Evolutionary conservation across 2,797 vertebrate genomes (phyloP).

Genomic region (Mormyrus proboscirostris): DNA sequence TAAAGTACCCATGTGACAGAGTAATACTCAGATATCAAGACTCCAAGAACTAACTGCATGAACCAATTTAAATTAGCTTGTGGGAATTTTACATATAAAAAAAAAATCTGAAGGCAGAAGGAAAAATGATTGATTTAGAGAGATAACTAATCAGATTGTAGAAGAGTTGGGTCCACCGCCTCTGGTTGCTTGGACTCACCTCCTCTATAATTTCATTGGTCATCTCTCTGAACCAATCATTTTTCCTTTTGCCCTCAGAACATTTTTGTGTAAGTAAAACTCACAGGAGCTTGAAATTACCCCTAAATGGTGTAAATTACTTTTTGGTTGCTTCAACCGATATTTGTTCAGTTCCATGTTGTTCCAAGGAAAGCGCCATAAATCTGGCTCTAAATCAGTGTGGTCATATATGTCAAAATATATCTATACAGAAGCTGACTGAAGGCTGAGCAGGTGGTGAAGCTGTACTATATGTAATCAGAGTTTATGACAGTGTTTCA

Average conservation of each 20-base stretch:
- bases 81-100: no score
- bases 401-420: not conserved
- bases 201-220: not conserved
- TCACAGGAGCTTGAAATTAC: not conserved
- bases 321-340: not conserved
- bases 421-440: not conserved
- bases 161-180: no score
- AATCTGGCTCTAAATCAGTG: not conserved
- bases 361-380: not conserved
- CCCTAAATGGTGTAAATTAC: not conserved
- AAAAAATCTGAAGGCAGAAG: not conserved
- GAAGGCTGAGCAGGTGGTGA: not conserved
- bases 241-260: not conserved
- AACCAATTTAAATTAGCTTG: not conserved
- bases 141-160: not conserved
- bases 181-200: no score
- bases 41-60: not conserved
- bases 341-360: not conserved
- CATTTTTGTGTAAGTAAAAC: not conserved
- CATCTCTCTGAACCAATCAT: not conserved
- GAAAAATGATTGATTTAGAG: not conserved
- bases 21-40: not conserved
- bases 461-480: not conserved
- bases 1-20: not conserved
- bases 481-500: not conserved